Evolutionary conservation across 35 echinoderm and acorn worm species (phyloP), one percentile per base, ranked within the genome.

Genomic region (Apostichopus parvimensis): DNA sequence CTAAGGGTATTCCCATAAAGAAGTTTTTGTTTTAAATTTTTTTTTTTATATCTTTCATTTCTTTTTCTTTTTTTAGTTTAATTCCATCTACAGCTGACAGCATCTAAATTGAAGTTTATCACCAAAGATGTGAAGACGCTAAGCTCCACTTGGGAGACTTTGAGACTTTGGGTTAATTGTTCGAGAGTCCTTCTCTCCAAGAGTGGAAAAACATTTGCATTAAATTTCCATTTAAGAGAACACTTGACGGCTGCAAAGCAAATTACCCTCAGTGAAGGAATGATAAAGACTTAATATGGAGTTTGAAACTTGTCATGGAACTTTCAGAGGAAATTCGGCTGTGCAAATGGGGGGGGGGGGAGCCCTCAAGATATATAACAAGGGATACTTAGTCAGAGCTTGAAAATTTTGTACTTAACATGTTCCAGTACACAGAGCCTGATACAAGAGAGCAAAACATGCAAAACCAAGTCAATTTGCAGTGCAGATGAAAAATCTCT

Each of bases 161-260:
- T 0, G 71, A 75, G 71, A 75, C 71, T 75, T 75, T 18, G n/a
- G 17, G 15, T 75, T 75, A 75, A 75, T 75, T 75, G 17, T 75
- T 75, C n/a, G 15, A 75, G 71, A n/a, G 71, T 75, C 71, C 71
- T 75, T 75, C 71, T 5, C 17, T 75, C 17, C 71, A 75, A 75
- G n/a, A 75, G 14, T 75, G 71, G 71, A n/a, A 75, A 75, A 75
- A 75, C 71, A 58, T 84, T 84, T 57, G 81, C 54, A 58, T 60
- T 84, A 84, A 84, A 59, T 84, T 84, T 24, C 17, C 54, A 59
- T 59, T 59, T 58, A 84, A 22, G 81, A 84, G 57, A 24, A 55
- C 81, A 84, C 55, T 84, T 6, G 8, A 84, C 52, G 18, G 62
- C 57, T 4, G 14, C 81, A 84, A 57, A 83, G 22, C 81, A 84